Evolutionary conservation across 2,113 vertebrate genomes (phyloP).

Genomic region (Tetraodon nigroviridis): DNA sequence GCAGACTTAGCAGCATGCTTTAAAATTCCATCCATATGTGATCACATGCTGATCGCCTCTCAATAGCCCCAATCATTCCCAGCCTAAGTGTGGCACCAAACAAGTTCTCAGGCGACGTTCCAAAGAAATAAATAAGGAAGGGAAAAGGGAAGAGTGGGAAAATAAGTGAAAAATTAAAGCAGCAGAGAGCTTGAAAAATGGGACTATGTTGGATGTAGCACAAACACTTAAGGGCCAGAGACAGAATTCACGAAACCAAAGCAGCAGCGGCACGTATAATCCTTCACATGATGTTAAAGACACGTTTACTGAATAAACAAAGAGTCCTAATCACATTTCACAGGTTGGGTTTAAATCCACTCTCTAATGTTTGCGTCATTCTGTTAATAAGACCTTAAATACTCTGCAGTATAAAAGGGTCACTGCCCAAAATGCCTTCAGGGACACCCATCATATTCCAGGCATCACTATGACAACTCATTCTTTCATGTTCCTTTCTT

Average conservation of each 20-base stretch:
- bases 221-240: constrained; percentile 50
- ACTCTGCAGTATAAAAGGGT: constrained; percentile 42
- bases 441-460: constrained; percentile 66
- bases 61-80: constrained; percentile 4
- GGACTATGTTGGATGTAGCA: constrained; percentile 53
- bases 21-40: constrained; percentile 18
- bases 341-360: constrained; percentile 14
- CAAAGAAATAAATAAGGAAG: too few relatives aligned
- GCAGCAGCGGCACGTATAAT: constrained; percentile 63
- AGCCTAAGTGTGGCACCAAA: constrained; percentile 25
- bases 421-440: constrained; percentile 61
- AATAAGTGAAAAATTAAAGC: constrained; percentile 64
- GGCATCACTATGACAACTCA: constrained; percentile 76
- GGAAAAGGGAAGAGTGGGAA: neutral
- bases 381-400: constrained; percentile 32
- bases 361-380: constrained; percentile 16
- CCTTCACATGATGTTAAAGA: constrained; percentile 56
- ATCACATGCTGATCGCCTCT: constrained; percentile 30
- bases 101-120: constrained; percentile 19
- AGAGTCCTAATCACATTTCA: constrained; percentile 44
- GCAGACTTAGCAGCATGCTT: constrained; percentile 52
- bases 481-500: constrained; percentile 35
- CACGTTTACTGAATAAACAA: constrained; percentile 47
- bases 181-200: constrained; percentile 53
- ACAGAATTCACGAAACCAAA: constrained; percentile 52